These are phyloP conservation scores for Syngnathoides biaculeatus DNA, from an alignment of 2,113 vertebrate species.

Conservation along the genomic window DNA sequence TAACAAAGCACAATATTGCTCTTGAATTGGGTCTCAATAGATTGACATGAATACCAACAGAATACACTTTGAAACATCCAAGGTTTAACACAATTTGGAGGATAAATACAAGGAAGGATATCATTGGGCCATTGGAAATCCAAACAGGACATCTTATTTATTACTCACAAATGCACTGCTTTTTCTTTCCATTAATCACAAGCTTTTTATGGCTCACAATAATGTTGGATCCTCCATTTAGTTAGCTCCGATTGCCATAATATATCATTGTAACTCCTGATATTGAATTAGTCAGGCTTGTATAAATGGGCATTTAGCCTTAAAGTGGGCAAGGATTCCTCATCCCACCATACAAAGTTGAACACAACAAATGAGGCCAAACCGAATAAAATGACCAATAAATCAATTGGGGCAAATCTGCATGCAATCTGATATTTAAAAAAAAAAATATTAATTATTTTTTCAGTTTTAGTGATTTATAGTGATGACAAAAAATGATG, in stretches of 20 bases:
- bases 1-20: too few relatives aligned
- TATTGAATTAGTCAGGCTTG: not conserved
- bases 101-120: not conserved
- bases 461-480: not conserved
- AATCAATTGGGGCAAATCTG: not conserved
- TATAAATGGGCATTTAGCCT: slow-evolving; percentile 5
- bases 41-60: too few relatives aligned
- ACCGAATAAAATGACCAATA: slow-evolving; percentile 2
- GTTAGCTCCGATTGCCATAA: not conserved
- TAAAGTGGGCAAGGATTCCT: not conserved
- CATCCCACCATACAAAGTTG: not conserved
- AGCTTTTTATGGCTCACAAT: not conserved
- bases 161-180: not conserved
- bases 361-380: slow-evolving; percentile 5
- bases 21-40: too few relatives aligned
- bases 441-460: too few relatives aligned
- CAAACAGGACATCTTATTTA: not conserved
- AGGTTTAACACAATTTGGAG: not conserved
- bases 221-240: not conserved
- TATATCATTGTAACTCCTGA: slow-evolving; percentile 3
- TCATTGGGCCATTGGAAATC: not conserved
- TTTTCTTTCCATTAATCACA: not conserved
- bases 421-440: not conserved
- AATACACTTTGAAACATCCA: not conserved
- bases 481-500: not conserved